phyloP scores from a whole-genome alignment of 2,888 invertebrate genomes.

The Dascillus cervinus region DNA sequence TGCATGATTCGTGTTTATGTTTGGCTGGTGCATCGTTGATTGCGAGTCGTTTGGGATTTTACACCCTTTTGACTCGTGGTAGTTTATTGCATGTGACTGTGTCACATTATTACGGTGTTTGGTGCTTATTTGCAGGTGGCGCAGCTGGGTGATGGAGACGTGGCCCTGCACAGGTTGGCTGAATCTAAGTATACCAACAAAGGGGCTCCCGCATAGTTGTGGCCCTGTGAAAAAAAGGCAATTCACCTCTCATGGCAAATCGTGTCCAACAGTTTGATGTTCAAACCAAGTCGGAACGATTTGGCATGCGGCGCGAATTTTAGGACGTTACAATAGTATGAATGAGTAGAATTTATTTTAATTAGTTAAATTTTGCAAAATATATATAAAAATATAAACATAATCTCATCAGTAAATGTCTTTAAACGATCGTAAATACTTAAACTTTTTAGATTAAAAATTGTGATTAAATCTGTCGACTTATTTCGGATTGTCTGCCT shows the following conservation, averaged over 20 bases:
- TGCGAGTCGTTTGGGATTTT: no score
- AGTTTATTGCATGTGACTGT: constrained; percentile 8
- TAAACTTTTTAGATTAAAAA: not conserved
- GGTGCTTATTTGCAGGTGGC: constrained; percentile 43
- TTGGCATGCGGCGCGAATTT: no score
- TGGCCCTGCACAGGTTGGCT: constrained; percentile 41
- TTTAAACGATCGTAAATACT: not conserved
- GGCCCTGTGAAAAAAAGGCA: constrained; percentile 4
- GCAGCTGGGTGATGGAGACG: constrained; percentile 40
- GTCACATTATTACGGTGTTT: constrained; percentile 37
- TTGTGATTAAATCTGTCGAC: not conserved
- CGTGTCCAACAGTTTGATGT: no score
- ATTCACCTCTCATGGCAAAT: no score
- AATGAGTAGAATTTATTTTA: constrained; percentile 11
- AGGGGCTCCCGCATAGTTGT: constrained; percentile 31
- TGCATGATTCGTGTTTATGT: no score
- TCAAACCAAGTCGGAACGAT: no score
- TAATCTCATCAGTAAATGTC: not conserved
- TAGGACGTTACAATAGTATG: constrained; percentile 10
- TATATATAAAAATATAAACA: not conserved
- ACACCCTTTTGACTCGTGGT: constrained; percentile 4
- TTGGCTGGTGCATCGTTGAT: no score
- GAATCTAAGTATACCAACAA: constrained; percentile 44
- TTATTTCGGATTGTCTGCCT: constrained; percentile 12
- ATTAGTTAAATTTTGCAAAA: constrained; percentile 1